Conservation (phyloP, 2,113 vertebrate species). For the Cynoglossus semilaevis region DNA sequence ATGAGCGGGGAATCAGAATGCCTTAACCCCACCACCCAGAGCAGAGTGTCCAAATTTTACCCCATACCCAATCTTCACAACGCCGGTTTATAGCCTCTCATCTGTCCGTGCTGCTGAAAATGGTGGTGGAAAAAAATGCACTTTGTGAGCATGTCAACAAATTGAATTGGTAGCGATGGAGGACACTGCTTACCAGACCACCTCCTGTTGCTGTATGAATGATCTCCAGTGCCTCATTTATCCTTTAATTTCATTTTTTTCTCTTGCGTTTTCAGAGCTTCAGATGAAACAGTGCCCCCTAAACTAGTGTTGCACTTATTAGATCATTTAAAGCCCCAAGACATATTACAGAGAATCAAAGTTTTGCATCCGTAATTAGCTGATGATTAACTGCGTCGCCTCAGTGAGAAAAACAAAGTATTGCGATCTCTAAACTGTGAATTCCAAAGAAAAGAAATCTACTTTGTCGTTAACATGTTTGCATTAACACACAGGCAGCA, state of each 20-base stretch:
- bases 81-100: slow-evolving; percentile 76
- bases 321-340: too few species aligned
- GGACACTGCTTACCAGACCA: slow-evolving; percentile 28
- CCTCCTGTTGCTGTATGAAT: slow-evolving; percentile 43
- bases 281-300: not conserved
- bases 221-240: slow-evolving; percentile 63
- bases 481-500: not conserved
- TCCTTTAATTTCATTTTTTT: slow-evolving; percentile 2
- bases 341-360: too few species aligned
- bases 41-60: slow-evolving; percentile 97
- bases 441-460: too few species aligned
- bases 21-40: slow-evolving; percentile 96
- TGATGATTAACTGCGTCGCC: too few species aligned
- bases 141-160: slow-evolving; percentile 56
- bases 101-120: slow-evolving; percentile 2
- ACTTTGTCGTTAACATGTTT: not conserved
- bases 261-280: not conserved
- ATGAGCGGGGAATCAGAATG: slow-evolving; percentile 99
- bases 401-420: too few species aligned
- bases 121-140: slow-evolving; percentile 35
- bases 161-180: slow-evolving; percentile 23
- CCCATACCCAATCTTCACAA: slow-evolving; percentile 93
- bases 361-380: too few species aligned
- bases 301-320: too few species aligned
- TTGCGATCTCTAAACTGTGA: too few species aligned